Evolutionary conservation across 2,888 invertebrate genomes (phyloP).

Genomic region (Onchidella celtica): DNA sequence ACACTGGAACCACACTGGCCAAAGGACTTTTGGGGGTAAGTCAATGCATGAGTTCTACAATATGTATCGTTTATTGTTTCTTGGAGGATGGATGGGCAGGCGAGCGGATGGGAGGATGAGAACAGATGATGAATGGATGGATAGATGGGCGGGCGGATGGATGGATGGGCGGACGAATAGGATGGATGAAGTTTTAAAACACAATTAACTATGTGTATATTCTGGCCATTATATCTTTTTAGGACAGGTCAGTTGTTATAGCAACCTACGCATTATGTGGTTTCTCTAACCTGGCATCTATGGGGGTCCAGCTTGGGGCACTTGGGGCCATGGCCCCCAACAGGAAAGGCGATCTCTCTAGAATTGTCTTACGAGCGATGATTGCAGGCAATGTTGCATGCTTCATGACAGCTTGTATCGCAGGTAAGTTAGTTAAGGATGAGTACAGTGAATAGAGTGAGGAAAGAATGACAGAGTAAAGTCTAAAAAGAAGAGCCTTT

Average conservation of each 20-base stretch:
- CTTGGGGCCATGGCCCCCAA: conserved; percentile 73
- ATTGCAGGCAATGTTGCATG: conserved; percentile 79
- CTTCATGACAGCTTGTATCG: conserved; percentile 79
- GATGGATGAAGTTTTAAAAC: no score
- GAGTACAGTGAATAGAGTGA: background rate
- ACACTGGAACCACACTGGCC: conserved; percentile 46
- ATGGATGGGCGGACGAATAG: background rate
- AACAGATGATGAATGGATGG: no score
- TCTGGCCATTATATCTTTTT: conserved; percentile 31
- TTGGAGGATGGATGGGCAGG: background rate
- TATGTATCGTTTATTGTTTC: background rate
- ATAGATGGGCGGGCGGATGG: background rate
- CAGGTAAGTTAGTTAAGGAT: conserved; percentile 67
- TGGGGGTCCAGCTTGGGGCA: conserved; percentile 73
- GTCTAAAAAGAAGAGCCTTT: background rate
- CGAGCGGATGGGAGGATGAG: background rate
- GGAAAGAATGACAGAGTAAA: background rate
- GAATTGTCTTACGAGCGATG: conserved; percentile 75
- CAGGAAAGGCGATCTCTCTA: conserved; percentile 66
- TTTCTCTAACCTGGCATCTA: conserved; percentile 75
- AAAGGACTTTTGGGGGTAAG: conserved; percentile 58
- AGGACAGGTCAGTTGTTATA: conserved; percentile 72
- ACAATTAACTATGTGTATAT: no score
- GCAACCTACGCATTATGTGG: conserved; percentile 78
- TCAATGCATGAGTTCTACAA: background rate